These are phyloP conservation scores for Pelusios castaneus DNA, from an alignment of 2,113 vertebrate species.

Conservation along the genomic window DNA sequence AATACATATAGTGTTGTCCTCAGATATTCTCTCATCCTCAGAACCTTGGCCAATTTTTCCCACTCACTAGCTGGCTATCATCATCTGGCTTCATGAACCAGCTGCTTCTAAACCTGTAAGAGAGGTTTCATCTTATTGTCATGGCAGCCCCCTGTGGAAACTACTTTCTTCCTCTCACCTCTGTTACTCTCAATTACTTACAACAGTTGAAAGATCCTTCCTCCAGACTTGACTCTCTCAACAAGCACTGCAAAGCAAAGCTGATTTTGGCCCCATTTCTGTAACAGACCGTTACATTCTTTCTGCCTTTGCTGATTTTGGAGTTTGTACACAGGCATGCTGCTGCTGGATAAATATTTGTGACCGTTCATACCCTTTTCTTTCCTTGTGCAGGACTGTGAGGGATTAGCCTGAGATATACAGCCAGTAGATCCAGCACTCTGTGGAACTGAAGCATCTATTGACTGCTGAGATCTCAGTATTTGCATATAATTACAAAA, in stretches of 20 bases:
- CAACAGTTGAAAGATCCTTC: background rate
- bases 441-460: no score
- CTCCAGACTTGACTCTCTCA: background rate
- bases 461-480: background rate
- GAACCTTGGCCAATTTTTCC: background rate
- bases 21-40: background rate
- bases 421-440: background rate
- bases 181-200: background rate
- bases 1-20: background rate
- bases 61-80: background rate
- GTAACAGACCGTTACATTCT: background rate
- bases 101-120: background rate
- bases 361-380: background rate
- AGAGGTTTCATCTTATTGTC: background rate
- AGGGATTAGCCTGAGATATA: background rate
- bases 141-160: accelerated
- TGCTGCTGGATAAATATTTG: background rate
- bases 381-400: background rate
- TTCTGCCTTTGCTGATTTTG: background rate
- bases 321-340: background rate
- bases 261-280: background rate
- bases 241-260: background rate
- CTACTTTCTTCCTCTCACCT: accelerated
- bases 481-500: background rate
- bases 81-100: background rate